Percentiles rank a stretch among this genome's conserved stretches.
Evolutionary conservation across 2,113 vertebrate genomes (phyloP).

Genomic region (Nematolebias whitei): DNA sequence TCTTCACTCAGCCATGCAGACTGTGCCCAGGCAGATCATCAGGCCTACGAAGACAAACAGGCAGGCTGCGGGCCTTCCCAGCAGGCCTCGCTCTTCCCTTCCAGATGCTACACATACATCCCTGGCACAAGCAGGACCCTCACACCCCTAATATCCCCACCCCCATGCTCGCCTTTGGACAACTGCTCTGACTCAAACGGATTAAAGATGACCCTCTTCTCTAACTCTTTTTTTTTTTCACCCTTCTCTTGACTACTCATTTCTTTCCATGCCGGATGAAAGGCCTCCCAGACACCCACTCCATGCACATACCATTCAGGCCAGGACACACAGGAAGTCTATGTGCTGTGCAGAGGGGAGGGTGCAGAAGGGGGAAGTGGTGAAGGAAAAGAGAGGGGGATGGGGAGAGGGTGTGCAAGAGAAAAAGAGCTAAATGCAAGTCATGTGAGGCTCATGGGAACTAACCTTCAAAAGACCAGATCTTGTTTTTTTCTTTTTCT

Average conservation of each 20-base stretch:
- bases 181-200: slow-evolving; percentile 80
- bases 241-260: slow-evolving; percentile 53
- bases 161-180: slow-evolving; percentile 65
- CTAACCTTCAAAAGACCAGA: slow-evolving; percentile 68
- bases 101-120: slow-evolving; percentile 50
- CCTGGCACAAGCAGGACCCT: slow-evolving; percentile 54
- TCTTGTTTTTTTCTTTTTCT: slow-evolving; percentile 57
- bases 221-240: slow-evolving; percentile 44
- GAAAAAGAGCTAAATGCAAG: slow-evolving; percentile 67
- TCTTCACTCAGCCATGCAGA: slow-evolving; percentile 33
- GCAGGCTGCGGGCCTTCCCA: slow-evolving; percentile 58
- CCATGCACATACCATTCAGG: slow-evolving; percentile 82
- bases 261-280: slow-evolving; percentile 81
- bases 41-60: slow-evolving; percentile 63
- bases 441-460: slow-evolving; percentile 83
- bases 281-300: slow-evolving; percentile 83
- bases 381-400: slow-evolving; percentile 10
- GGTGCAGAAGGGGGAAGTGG: background rate
- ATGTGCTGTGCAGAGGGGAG: slow-evolving; percentile 67
- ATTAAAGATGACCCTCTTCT: slow-evolving; percentile 80
- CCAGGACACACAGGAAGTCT: slow-evolving; percentile 84
- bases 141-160: slow-evolving; percentile 52
- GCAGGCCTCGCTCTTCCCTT: slow-evolving; percentile 60
- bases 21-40: slow-evolving; percentile 58
- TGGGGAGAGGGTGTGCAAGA: background rate